Evolutionary conservation across 2,113 vertebrate genomes (phyloP), one percentile per base, ranked within the genome.

Genomic region (Lepus americanus): DNA sequence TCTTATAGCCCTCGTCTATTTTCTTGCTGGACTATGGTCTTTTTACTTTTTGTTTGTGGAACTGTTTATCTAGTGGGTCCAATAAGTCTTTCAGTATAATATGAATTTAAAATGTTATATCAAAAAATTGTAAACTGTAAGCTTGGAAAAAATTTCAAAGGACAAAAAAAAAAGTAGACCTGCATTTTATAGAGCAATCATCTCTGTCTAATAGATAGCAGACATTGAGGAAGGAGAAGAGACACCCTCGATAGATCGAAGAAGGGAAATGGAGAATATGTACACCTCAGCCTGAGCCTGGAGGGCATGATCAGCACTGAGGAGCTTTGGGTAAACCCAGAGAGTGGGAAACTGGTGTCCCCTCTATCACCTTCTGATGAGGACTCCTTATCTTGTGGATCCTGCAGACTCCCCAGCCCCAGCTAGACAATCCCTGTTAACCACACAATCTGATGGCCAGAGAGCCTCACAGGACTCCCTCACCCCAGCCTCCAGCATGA

Each of bases 281-380:
- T 6, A 82, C 77, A 14, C 27, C 77, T 51, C 8, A 22, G 2
- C 14, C 25, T 64, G 20, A 49, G n/a, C 6, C 12, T 51, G 76
- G 29, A 22, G 83, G 53, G 33, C 51, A 87, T 59, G 12, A n/a
- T 5, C 11, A 77, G 13, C 33, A 29, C 0, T 44, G 23, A 59
- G n/a, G 91, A 86, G 20, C 9, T 90, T 36, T 89, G 36, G 67
- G 11, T 61, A 89, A 95, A 72, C 3, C 31, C 70, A 63, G n/a
- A 82, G n/a, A 19, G 23, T 20, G 4, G 20, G n/a, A 33, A 39
- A 16, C 74, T 36, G 19, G n/a, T 22, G 19, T 59, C 25, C 19
- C 72, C 51, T 17, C 64, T 67, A 36, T 33, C 16, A 1, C 13
- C 59, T 78, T 86, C 49, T 82, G 13, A 78, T 51, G 63, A 53